Evolutionary conservation across 1,140 invertebrate species (phyloP).

Genomic region (Zaprionus africanus): DNA sequence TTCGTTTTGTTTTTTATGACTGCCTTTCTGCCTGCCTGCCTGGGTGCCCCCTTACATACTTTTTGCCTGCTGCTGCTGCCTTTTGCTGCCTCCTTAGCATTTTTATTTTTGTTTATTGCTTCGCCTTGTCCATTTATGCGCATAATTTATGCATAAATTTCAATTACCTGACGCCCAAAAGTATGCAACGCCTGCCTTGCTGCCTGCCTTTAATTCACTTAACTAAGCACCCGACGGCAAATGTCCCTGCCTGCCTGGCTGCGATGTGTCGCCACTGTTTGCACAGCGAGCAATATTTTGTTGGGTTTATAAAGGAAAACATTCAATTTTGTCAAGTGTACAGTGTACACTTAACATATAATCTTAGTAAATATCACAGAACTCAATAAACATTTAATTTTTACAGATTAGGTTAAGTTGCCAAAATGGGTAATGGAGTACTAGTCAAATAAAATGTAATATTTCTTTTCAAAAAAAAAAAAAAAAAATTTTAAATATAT

Average conservation of each 20-base stretch:
- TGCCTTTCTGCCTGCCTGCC: background rate
- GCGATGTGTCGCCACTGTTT: conserved; percentile 17
- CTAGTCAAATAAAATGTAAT: no score
- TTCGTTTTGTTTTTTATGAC: conserved; percentile 7
- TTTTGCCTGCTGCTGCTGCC: background rate
- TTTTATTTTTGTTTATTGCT: conserved; percentile 77
- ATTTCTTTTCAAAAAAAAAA: no score
- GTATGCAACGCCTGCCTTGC: conserved; percentile 45
- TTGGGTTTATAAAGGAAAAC: conserved; percentile 8
- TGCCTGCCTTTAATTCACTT: conserved; percentile 63
- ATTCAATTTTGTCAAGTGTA: background rate
- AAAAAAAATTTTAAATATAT: no score
- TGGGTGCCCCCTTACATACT: background rate
- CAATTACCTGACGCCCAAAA: conserved; percentile 66
- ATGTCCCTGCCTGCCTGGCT: conserved; percentile 7
- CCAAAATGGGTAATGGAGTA: no score
- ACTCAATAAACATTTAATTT: no score
- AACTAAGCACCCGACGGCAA: conserved; percentile 20
- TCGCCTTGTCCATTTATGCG: conserved; percentile 76
- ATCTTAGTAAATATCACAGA: no score
- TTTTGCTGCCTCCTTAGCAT: conserved; percentile 31
- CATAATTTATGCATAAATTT: conserved; percentile 82
- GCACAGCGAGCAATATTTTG: conserved; percentile 21
- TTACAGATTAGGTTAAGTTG: no score
- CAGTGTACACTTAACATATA: no score